phyloP scores from a whole-genome alignment of 2,113 vertebrate genomes.

The Bucco capensis region DNA sequence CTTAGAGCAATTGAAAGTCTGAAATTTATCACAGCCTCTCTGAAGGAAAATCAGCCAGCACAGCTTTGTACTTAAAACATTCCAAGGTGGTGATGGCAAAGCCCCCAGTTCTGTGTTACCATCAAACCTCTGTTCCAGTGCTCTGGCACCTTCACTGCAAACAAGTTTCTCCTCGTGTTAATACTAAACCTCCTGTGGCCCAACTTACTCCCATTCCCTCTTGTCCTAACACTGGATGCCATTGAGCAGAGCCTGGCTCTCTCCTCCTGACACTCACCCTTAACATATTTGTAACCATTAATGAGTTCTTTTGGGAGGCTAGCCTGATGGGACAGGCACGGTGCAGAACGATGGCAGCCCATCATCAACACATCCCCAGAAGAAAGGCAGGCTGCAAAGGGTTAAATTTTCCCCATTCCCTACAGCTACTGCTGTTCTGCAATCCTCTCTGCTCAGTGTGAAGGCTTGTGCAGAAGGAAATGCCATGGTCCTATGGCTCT shows the following conservation, averaged over 20 bases:
- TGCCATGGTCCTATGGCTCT: constrained; percentile 53
- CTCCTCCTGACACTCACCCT: no score
- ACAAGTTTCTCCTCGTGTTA: no score
- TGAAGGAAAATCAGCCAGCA: neutral
- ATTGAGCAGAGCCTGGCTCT: no score
- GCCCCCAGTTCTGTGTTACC: neutral
- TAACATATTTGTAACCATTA: no score
- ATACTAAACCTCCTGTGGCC: no score
- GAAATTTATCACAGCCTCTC: neutral
- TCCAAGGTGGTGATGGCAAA: neutral
- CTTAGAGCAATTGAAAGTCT: neutral
- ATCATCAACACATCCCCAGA: neutral
- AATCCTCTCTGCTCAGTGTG: neutral
- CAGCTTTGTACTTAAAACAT: neutral
- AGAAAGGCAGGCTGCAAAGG: neutral
- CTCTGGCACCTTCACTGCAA: no score
- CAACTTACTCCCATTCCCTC: no score
- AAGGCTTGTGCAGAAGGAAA: constrained; percentile 38
- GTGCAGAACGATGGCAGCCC: fast-evolving
- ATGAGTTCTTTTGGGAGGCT: no score
- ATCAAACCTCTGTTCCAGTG: neutral
- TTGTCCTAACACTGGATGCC: no score
- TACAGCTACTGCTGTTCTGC: neutral
- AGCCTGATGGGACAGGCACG: fast-evolving
- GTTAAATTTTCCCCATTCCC: constrained; percentile 15